These are phyloP conservation scores for Clepsis dumicolana DNA, from an alignment of 2,888 invertebrate species.

Conservation along the genomic window DNA sequence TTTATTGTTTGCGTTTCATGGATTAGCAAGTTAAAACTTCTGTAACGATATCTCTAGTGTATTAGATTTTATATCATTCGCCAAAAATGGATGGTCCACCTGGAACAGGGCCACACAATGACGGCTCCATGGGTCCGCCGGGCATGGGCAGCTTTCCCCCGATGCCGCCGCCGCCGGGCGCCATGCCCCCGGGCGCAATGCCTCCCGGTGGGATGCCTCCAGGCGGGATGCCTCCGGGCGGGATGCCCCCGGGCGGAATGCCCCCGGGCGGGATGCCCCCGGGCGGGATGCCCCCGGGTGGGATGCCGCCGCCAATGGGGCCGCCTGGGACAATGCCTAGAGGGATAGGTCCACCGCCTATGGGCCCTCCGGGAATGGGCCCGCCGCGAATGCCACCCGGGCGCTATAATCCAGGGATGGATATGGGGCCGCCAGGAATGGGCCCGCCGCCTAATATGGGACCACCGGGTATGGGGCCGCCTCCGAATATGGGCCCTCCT, in stretches of 20 bases:
- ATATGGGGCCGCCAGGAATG: constrained; percentile 48
- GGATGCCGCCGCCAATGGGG: constrained; percentile 69
- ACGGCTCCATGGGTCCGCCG: constrained; percentile 67
- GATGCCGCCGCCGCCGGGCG: constrained; percentile 70
- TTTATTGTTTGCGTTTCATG: constrained; percentile 27
- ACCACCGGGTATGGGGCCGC: constrained; percentile 45
- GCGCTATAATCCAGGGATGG: constrained; percentile 37
- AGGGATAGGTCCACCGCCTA: constrained; percentile 68
- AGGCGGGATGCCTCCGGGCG: constrained; percentile 64
- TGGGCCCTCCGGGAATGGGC: constrained; percentile 67
- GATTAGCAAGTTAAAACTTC: background rate
- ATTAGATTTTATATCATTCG: background rate
- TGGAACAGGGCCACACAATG: constrained; percentile 70
- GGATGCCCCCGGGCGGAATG: constrained; percentile 57
- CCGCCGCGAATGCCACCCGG: constrained; percentile 50
- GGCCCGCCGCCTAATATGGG: constrained; percentile 48
- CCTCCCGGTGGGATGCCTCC: constrained; percentile 65
- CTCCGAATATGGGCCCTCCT: constrained; percentile 39
- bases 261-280: constrained; percentile 53
- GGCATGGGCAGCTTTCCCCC: constrained; percentile 67
- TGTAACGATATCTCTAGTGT: background rate
- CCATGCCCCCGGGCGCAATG: constrained; percentile 67
- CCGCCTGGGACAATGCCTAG: constrained; percentile 58
- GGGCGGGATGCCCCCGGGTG: constrained; percentile 44
- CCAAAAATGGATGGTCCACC: constrained; percentile 76